Base-by-base conservation (phyloP, 2,888 invertebrate species). In the Cataglyphis rosenhaueri region DNA sequence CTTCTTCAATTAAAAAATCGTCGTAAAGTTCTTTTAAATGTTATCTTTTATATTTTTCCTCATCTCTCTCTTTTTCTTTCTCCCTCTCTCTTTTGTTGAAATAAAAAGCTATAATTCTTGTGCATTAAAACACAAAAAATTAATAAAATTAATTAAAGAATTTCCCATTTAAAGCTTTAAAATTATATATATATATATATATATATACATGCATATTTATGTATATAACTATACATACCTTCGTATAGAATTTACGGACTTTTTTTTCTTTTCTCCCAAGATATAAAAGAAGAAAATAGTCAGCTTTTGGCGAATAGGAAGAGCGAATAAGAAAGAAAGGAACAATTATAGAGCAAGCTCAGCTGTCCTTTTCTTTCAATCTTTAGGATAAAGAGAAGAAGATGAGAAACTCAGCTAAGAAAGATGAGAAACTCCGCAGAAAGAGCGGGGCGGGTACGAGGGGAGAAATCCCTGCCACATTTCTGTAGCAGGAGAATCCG, bases 81-180 rank as follows among this genome's bases (percentile, higher is more conserved):
- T n/a, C 48, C 8, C 48, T 48, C 18, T 48, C 48, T 48, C 65
- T 59, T 18, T 78, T 57, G 57, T 86, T 74, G 74, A 57, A 59
- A 62, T 73, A 71, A 78, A 78, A 85, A 82, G 62, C 44, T 44
- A 65, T 52, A 70, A 65, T 29, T 71, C 64, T 44, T 57, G 57
- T 64, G 55, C 65, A 38, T 59, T 62, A 66, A 66, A 75, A 83
- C n/a, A 59, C 48, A 48, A 85, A 29, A 25, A 29, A 29, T 29
- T 29, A 29, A 29, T 29, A 29, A 83, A 87, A 86, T 88, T 88
- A 85, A 87, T 86, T 87, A 70, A 83, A 89, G 73, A 86, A 88
- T 87, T 81, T 83, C 32, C 83, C 82, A 84, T 87, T 1, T 29
- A 29, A 29, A 29, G 29, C 29, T 29, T 2, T 29, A 29, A 2